These are phyloP conservation scores for Margaritifera margaritifera DNA, from an alignment of 2,888 invertebrate genomes.

Conservation along the genomic window DNA sequence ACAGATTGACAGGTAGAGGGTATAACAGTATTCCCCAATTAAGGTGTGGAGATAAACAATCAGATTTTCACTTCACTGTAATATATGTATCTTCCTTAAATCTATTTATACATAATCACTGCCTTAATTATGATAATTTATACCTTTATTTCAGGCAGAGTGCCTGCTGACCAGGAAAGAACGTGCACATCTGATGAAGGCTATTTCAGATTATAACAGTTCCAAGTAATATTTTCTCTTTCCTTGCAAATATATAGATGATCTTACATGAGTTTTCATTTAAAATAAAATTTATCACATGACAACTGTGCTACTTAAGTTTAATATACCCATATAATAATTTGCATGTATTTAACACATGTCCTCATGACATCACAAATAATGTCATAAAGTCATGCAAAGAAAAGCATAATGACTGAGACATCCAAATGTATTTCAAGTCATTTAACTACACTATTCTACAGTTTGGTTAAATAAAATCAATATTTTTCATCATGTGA, in stretches of 20 bases:
- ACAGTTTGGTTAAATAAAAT: too few relatives aligned
- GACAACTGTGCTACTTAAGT: too few relatives aligned
- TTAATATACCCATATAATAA: too few relatives aligned
- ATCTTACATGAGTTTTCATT: too few relatives aligned
- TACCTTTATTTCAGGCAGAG: slow-evolving; percentile 46
- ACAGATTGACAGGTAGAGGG: too few relatives aligned
- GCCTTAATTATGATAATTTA: not conserved
- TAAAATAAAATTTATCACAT: too few relatives aligned
- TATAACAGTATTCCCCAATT: too few relatives aligned
- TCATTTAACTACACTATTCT: too few relatives aligned
- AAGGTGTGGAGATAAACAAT: too few relatives aligned
- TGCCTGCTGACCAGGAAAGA: slow-evolving; percentile 65
- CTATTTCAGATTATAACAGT: slow-evolving; percentile 60
- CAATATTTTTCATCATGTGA: too few relatives aligned
- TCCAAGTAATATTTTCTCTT: slow-evolving; percentile 36
- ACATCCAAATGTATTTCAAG: not conserved
- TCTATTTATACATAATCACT: slow-evolving; percentile 5
- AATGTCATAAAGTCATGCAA: not conserved
- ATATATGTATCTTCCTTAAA: not conserved
- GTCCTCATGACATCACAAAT: not conserved
- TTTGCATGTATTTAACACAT: not conserved
- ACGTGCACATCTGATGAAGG: slow-evolving; percentile 54
- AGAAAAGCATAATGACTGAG: not conserved
- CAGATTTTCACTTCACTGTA: not conserved
- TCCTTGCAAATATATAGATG: too few relatives aligned